Evolutionary conservation across 2,113 vertebrate genomes (phyloP).

Genomic region (Paramormyrops kingsleyae): DNA sequence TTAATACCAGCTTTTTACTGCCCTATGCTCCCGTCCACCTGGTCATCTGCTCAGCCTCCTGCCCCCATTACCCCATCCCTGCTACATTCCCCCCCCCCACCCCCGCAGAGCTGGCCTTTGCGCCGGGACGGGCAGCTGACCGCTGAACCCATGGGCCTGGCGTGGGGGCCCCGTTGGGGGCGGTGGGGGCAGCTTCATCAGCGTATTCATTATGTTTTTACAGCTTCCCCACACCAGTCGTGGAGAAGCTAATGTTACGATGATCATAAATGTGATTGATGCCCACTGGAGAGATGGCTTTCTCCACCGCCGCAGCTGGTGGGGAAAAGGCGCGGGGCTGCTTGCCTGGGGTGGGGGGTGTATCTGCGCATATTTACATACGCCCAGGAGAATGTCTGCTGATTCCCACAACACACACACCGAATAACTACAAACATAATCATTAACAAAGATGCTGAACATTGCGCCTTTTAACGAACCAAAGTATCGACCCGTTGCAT

Average conservation of each 20-base stretch:
- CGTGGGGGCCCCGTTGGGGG: background rate
- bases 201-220: conserved; percentile 29
- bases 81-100: background rate
- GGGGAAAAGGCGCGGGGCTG: background rate
- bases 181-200: background rate
- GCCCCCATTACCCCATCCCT: background rate
- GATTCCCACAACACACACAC: background rate
- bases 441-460: background rate
- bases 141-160: background rate
- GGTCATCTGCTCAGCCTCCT: background rate
- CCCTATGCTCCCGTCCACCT: conserved; percentile 21
- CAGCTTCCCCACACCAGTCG: conserved; percentile 32
- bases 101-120: background rate
- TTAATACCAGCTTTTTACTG: conserved; percentile 34
- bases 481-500: background rate
- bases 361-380: background rate
- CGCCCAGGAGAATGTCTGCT: background rate
- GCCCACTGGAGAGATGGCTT: conserved; percentile 23
- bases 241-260: conserved; percentile 43
- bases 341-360: background rate
- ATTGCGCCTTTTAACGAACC: background rate
- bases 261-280: conserved; percentile 48
- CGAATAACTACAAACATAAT: background rate
- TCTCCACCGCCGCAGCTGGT: background rate
- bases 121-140: background rate